Base-by-base conservation (phyloP, 2,888 invertebrate species). In the Hydriomena furcata region DNA sequence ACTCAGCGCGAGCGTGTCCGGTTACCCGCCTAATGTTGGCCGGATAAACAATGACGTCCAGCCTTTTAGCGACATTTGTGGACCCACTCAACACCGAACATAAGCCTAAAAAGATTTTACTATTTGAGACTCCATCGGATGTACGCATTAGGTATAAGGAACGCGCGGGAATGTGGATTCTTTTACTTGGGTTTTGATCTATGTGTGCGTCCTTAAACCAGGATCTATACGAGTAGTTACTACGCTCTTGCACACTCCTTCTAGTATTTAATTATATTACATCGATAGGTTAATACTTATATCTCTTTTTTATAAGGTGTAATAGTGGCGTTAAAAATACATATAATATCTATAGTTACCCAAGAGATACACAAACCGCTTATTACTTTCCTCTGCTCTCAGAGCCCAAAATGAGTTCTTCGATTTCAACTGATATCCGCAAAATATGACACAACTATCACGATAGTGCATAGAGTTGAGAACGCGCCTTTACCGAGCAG, bases 31-130 rank as follows among this genome's bases (percentile, higher is more conserved):
- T 90, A 89, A 90, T 90, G 89, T 86, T 83, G 80, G 79, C 85
- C 88, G 89, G 89, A 89, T 90, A 90, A 90, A 90, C 89, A 90
- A 90, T 88, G 89, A 88, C 88, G 88, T 84, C 84, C 87, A 87
- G 89, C 88, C 89, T 90, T 90, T 90, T 90, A 90, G 89, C 84
- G 89, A 89, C 89, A 88, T 88, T 88, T 88, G 88, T 88, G 89
- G 85, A 88, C 84, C 88, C 89, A 88, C 89, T 88, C 89, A 88
- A 79, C 86, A 79, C 82, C 80, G 80, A 83, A 85, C 86, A 80
- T 85, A 84, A 84, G 88, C 88, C 89, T 88, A 89, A 88, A 88
- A 85, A 88, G 84, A 87, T 86, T 86, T 85, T 81, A 84, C 86
- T 84, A 82, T 84, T 84, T 79, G 77, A 77, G 79, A 75, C 76